Evolutionary conservation across 2,797 vertebrate species (phyloP), one percentile per base, ranked within the genome.

Genomic region (Petrocephalus sullivani): DNA sequence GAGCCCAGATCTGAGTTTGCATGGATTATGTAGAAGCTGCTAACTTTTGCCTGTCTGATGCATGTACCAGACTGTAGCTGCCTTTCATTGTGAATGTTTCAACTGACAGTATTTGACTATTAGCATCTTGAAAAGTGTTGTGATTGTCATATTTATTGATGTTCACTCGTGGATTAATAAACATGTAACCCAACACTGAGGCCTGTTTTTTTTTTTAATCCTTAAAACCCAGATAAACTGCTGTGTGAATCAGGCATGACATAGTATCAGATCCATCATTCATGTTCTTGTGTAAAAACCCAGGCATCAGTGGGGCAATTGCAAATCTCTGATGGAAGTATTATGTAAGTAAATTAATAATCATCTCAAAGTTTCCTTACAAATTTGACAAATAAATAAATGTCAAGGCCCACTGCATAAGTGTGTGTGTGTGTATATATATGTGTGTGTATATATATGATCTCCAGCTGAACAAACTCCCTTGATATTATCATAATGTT

Each of bases 101-200:
- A 61, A n/a, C 57, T 86, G 54, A 58, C 33, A 58, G 56, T 84
- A 56, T 84, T 84, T 53, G 51, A 86, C 28, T 57, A 60, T 60
- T 49, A 53, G 37, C 23, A 53, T 21, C 21, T 87, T n/a, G n/a
- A 86, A 37, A n/a, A 23, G 86, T 82, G 71, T 8, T 37, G 41
- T 87, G 16, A 75, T 75, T 75, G 64, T 87, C 33, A 19, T 87
- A 81, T 78, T 87, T 87, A 87, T 64, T 87, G 86, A 16, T 64
- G 41, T 57, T 57, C 49, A 87, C 41, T 67, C 12, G 41, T 60
- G 41, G 49, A 75, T 37, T 75, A 87, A 87, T 87, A 87, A 87
- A 87, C 23, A n/a, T 58, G 7, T 87, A 33, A 49, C 58, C 9
- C 46, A 28, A 51, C 12, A 86, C 16, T 57, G 84, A 85, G 7